Conservation (phyloP, 2,888 invertebrate genomes). For the Patella ulyssiponensis region DNA sequence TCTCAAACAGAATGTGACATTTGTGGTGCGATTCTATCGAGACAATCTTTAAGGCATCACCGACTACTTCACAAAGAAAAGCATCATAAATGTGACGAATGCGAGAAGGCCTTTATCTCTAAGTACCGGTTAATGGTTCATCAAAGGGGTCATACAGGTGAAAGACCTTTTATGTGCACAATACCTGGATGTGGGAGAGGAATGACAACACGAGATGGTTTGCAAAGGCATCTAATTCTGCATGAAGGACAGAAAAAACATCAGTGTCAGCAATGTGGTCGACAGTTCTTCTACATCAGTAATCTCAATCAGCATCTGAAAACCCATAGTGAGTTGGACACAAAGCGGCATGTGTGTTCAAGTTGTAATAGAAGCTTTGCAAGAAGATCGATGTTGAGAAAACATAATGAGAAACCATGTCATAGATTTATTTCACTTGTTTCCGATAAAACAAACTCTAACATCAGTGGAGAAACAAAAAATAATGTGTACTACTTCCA, state of each 20-base stretch:
- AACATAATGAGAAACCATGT: neutral
- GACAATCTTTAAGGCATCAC: neutral
- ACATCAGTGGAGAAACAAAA: too few species aligned
- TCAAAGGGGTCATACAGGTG: constrained; percentile 23
- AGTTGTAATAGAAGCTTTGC: neutral
- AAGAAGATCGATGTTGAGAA: neutral
- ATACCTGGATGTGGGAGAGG: constrained; percentile 31
- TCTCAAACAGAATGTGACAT: neutral
- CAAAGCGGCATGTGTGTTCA: neutral
- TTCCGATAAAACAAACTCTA: too few species aligned
- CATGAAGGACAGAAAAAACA: constrained; percentile 39
- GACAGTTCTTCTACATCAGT: constrained; percentile 24
- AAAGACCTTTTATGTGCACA: constrained; percentile 33
- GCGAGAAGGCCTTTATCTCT: neutral
- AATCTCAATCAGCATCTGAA: constrained; percentile 25
- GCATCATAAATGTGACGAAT: neutral
- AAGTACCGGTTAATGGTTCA: neutral
- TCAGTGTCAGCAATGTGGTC: constrained; percentile 35
- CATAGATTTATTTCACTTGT: too few species aligned
- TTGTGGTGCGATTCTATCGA: neutral
- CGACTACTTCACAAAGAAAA: neutral
- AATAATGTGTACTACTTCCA: too few species aligned
- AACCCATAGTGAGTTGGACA: neutral
- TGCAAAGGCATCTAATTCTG: constrained; percentile 39
- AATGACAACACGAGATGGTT: constrained; percentile 36